phyloP scores from a whole-genome alignment of 2,113 vertebrate species.

The Planiliza haematocheilus region DNA sequence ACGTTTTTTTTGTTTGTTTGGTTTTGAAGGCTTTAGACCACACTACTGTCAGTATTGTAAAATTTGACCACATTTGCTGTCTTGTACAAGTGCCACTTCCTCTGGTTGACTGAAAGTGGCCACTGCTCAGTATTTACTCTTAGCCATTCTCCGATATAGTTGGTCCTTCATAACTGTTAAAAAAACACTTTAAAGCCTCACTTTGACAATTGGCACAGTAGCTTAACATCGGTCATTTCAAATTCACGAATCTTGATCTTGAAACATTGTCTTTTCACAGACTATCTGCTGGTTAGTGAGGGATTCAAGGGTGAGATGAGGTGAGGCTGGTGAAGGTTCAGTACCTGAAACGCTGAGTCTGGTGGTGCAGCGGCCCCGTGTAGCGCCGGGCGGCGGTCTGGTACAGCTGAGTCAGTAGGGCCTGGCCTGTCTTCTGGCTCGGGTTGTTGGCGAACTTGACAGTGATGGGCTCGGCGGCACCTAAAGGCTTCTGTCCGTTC shows the following conservation, averaged over 20 bases:
- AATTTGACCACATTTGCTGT: conserved; percentile 36
- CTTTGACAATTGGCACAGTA: conserved; percentile 23
- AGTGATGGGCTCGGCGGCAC: conserved; percentile 93
- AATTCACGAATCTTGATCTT: conserved; percentile 30
- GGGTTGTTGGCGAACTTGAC: conserved; percentile 98
- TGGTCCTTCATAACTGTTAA: conserved; percentile 4
- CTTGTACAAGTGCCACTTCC: conserved; percentile 35
- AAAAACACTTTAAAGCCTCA: too few relatives aligned
- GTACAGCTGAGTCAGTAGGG: conserved; percentile 94
- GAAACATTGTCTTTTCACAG: conserved; percentile 31
- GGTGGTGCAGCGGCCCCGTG: conserved; percentile 92
- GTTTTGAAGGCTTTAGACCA: conserved; percentile 31
- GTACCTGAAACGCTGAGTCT: conserved; percentile 97
- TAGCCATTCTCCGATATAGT: conserved; percentile 17
- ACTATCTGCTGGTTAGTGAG: conserved; percentile 36
- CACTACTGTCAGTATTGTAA: conserved; percentile 27
- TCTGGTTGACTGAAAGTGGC: conserved; percentile 4
- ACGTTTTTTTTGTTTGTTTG: not conserved
- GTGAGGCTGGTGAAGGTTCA: conserved; percentile 48
- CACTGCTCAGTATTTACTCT: conserved; percentile 20
- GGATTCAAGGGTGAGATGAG: not conserved
- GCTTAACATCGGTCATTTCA: conserved; percentile 13
- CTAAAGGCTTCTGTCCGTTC: conserved; percentile 95
- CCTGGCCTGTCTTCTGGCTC: conserved; percentile 95
- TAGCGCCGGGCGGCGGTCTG: conserved; percentile 93